phyloP scores from a whole-genome alignment of 2,888 invertebrate species.

The Platynereis dumerilii region DNA sequence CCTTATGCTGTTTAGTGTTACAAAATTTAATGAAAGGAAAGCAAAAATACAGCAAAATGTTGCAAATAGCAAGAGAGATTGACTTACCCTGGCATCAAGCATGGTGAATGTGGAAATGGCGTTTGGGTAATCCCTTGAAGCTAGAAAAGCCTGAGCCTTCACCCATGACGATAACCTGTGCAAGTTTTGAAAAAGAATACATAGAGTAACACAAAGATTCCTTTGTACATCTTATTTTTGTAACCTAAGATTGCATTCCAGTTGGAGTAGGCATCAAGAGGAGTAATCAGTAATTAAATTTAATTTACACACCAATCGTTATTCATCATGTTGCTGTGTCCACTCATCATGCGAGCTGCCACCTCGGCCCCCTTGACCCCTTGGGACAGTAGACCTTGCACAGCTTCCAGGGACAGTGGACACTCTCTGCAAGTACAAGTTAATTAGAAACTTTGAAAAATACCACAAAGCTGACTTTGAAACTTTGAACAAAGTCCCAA shows the following conservation, averaged over 20 bases:
- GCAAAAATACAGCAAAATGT: too few species aligned
- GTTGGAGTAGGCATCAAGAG: too few species aligned
- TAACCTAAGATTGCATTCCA: too few species aligned
- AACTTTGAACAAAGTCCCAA: too few species aligned
- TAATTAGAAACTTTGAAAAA: constrained; percentile 13
- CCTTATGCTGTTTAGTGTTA: too few species aligned
- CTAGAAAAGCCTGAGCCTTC: constrained; percentile 69
- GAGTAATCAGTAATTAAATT: too few species aligned
- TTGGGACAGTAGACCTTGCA: constrained; percentile 74
- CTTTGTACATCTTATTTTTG: neutral
- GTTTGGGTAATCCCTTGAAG: constrained; percentile 73
- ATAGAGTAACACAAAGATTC: neutral
- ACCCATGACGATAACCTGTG: constrained; percentile 65
- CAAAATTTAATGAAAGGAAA: too few species aligned
- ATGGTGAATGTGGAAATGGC: constrained; percentile 74
- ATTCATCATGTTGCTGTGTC: constrained; percentile 43
- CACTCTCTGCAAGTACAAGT: constrained; percentile 70
- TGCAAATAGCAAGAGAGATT: neutral
- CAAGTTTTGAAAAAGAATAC: too few species aligned
- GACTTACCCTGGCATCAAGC: constrained; percentile 67
- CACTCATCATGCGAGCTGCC: constrained; percentile 74
- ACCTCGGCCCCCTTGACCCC: constrained; percentile 79
- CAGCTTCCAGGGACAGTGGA: constrained; percentile 78
- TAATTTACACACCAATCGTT: neutral
- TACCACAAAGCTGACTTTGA: constrained; percentile 22